Base-by-base conservation (phyloP, 1,140 invertebrate genomes). In the roundworm (Caenorhabditis elegans) region DNA sequence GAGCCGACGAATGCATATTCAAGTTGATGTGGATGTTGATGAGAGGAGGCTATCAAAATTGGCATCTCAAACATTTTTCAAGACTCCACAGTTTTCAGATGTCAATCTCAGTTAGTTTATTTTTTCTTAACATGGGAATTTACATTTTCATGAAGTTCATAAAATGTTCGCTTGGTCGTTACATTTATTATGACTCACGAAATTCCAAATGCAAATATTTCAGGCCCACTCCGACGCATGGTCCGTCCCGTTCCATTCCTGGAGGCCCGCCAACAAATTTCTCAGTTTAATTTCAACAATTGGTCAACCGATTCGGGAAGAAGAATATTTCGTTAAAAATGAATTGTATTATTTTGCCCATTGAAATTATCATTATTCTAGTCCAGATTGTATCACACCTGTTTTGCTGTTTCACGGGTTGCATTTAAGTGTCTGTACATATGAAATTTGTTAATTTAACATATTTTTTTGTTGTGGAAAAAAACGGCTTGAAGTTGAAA, bases 21-120 rank as follows among this genome's bases (percentile, higher is more conserved):
- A 48, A 22, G 75, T 75, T 13, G 80, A 82, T 34, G 70, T 82
- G 24, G 26, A 46, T 24, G 80, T 82, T 1, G 80, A 82, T 60
- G 80, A 82, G 51, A 31, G 49, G 19, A 53, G 70, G 15, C 22
- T 82, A n/a, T 53, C 70, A 1, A 75, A 53, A 24, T 39, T 82
- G 13, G 80, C 80, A 46, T 75, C 70, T 5, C 51, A 79, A 53
- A 79, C 78, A 11, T 60, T 79, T 19, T 79, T 79, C 43, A 48
- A 55, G 43, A 48, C 51, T 8, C 78, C 78, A 31, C 36, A 39
- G 11, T 79, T 79, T 39, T 70, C 60, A 11, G 60, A 36, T 39
- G 60, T 70, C 1, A 70, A 70, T 22, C 11, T 70, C 6, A n/a
- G 60, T 70, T 10, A 39, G 60, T 70, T 55, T 24, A 43, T 8